Base-by-base conservation (phyloP, 2,113 vertebrate genomes). In the Aegypius monachus region DNA sequence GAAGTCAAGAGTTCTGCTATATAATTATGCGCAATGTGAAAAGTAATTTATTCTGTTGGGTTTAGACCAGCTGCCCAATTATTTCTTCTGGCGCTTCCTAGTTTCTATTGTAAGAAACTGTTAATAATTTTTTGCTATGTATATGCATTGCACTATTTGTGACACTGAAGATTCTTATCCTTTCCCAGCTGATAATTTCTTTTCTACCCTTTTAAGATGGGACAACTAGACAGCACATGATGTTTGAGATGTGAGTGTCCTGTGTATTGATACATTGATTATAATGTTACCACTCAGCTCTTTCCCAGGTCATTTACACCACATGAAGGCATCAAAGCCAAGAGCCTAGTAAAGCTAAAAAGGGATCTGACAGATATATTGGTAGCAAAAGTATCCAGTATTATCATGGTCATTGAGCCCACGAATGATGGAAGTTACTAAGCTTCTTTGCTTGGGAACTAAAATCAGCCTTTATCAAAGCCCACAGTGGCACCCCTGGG, bases 21-120 rank as follows among this genome's bases (percentile, higher is more conserved):
- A 86, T 52, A 94, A 97, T 95, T 97, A 94, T 56, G 75, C 43
- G 32, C 80, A 42, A 56, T 68, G 75, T 80, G 75, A 80, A 80
- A 86, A 93, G 75, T 38, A 88, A 94, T 92, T 90, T 88, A 75
- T 95, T 92, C 75, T n/a, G 40, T 65, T 77, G 34, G 53, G 59
- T 86, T 92, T 56, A 83, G 83, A 88, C 58, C 80, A 91, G 62
- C 86, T 94, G 63, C 48, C 23, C 10, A 93, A 70, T 86, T 89
- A 88, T 78, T 86, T 88, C 78, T 81, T 80, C 65, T 81, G 55
- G 45, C 1, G 0, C 40, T 94, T 92, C 53, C 63, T 43, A 59
- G 75, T 61, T 91, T 73, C 83, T 93, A 27, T 91, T 91, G 67
- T 84, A 68, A 88, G 89, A 61, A 86, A 77, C 47, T 56, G 32